phyloP scores from a whole-genome alignment of 2,113 vertebrate species.

The Pteronura brasiliensis region DNA sequence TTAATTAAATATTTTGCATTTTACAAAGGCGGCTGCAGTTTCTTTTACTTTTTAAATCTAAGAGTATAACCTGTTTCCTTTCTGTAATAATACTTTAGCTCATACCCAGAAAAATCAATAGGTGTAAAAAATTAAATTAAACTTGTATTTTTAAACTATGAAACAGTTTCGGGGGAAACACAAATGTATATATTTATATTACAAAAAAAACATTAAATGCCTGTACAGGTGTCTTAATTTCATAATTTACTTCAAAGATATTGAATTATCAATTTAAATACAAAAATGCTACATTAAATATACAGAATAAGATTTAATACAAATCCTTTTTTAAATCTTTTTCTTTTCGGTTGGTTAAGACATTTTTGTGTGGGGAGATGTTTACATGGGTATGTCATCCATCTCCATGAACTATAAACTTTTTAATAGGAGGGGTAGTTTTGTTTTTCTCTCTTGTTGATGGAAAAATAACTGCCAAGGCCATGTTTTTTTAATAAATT shows the following conservation, averaged over 20 bases:
- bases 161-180: constrained; percentile 87
- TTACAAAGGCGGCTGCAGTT: constrained; percentile 82
- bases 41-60: constrained; percentile 75
- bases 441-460: constrained; percentile 78
- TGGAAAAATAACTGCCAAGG: constrained; percentile 85
- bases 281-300: constrained; percentile 99
- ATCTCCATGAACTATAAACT: constrained; percentile 93
- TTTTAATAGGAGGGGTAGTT: constrained; percentile 83
- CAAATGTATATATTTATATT: constrained; percentile 90
- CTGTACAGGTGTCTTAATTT: constrained; percentile 93
- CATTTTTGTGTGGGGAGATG: constrained; percentile 83
- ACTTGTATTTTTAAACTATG: constrained; percentile 87
- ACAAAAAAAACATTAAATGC: constrained; percentile 88
- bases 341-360: constrained; percentile 92
- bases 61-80: constrained; percentile 75
- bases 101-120: constrained; percentile 83
- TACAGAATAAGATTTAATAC: constrained; percentile 99
- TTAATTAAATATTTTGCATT: constrained; percentile 85
- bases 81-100: constrained; percentile 79
- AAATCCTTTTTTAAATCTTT: constrained; percentile 88
- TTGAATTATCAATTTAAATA: constrained; percentile 99
- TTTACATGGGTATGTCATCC: constrained; percentile 88
- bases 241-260: constrained; percentile 99
- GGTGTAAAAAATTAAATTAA: constrained; percentile 89
- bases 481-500: constrained; percentile 84